Evolutionary conservation across 2,888 invertebrate genomes (phyloP).

Genomic region (Beris chalybata): DNA sequence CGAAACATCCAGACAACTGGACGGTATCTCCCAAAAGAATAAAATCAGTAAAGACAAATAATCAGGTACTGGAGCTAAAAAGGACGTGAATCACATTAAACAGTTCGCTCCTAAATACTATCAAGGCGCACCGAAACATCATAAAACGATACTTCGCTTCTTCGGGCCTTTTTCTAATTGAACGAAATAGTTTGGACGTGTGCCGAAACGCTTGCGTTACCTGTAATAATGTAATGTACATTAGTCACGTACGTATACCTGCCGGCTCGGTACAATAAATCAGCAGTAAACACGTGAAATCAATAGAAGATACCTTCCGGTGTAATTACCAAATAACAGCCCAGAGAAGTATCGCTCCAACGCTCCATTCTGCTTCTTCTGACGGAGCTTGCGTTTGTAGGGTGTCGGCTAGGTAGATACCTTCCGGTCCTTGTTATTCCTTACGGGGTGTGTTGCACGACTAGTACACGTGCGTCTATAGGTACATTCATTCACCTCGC

Average conservation of each 20-base stretch:
- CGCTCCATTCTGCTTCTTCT: slow-evolving; percentile 6
- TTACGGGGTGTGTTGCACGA: neutral
- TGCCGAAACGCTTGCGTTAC: slow-evolving; percentile 12
- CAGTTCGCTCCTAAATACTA: too few relatives aligned
- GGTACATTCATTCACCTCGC: too few relatives aligned
- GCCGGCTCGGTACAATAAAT: slow-evolving; percentile 31
- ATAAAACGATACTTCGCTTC: too few relatives aligned
- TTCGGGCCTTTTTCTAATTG: slow-evolving; percentile 4
- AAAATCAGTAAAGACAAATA: too few relatives aligned
- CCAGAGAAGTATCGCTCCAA: slow-evolving; percentile 1
- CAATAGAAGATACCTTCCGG: slow-evolving; percentile 31
- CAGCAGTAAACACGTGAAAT: slow-evolving; percentile 32
- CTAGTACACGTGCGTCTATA: too few relatives aligned
- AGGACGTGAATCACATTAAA: too few relatives aligned
- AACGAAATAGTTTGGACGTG: slow-evolving; percentile 30
- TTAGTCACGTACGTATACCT: slow-evolving; percentile 28
- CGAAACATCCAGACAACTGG: too few relatives aligned
- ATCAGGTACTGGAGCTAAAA: too few relatives aligned
- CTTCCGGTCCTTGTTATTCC: slow-evolving; percentile 27
- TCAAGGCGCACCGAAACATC: too few relatives aligned
- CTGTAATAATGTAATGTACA: slow-evolving; percentile 30
- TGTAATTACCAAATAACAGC: slow-evolving; percentile 27
- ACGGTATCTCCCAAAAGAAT: too few relatives aligned
- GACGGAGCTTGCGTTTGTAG: neutral
- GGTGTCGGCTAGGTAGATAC: slow-evolving; percentile 17